A percentile compares a stretch with the other conserved stretches of the same genome.
Conservation (phyloP, 2,888 invertebrate species). For the Synanthedon andrenaeformis region DNA sequence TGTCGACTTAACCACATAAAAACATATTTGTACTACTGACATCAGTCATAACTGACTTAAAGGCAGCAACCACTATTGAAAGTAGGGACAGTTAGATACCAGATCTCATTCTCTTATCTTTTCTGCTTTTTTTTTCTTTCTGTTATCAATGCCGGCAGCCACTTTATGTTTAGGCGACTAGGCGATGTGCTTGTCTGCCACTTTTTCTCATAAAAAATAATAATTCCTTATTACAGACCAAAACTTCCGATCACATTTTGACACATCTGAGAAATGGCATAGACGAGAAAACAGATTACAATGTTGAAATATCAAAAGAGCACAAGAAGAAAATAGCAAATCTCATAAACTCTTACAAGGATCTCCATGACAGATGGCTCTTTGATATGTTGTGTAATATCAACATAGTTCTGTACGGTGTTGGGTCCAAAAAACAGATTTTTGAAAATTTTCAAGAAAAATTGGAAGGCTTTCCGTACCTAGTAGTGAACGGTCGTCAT, state of each 20-base stretch:
- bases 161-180: too few species aligned
- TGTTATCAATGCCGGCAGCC: too few species aligned
- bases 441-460: slow-evolving; percentile 80
- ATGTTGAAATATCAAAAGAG: slow-evolving; percentile 69
- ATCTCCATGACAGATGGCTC: slow-evolving; percentile 79
- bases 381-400: slow-evolving; percentile 83
- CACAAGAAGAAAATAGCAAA: slow-evolving; percentile 72
- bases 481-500: slow-evolving; percentile 93
- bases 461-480: slow-evolving; percentile 67
- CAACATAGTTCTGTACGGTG: slow-evolving; percentile 87
- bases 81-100: too few species aligned
- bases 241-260: slow-evolving; percentile 84
- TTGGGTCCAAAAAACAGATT: slow-evolving; percentile 88
- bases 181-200: too few species aligned
- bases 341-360: slow-evolving; percentile 68
- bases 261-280: slow-evolving; percentile 79
- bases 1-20: too few species aligned
- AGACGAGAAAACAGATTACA: slow-evolving; percentile 61
- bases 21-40: too few species aligned
- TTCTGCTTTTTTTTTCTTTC: too few species aligned
- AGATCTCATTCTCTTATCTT: too few species aligned
- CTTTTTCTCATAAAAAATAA: too few species aligned
- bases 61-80: too few species aligned
- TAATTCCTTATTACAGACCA: slow-evolving; percentile 37
- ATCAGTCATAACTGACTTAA: too few species aligned